Evolutionary conservation across 2,888 invertebrate species (phyloP).

Genomic region (Ceratothoa steindachneri): DNA sequence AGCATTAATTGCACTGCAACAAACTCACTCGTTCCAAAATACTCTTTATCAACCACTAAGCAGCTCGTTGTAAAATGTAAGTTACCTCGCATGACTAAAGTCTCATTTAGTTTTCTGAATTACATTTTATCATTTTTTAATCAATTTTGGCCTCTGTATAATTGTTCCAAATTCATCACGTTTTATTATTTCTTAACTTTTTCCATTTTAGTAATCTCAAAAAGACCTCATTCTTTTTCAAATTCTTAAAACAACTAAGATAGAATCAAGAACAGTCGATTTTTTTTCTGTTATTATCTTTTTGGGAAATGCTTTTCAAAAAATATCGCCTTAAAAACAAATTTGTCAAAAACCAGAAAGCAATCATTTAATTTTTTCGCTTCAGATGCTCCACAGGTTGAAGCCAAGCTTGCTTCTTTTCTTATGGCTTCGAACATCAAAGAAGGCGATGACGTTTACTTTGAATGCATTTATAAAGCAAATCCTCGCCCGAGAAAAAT

Average conservation of each 20-base stretch:
- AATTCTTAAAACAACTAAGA: too few relatives aligned
- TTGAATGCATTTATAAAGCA: conserved; percentile 31
- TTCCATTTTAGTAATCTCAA: too few relatives aligned
- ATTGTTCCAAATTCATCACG: too few relatives aligned
- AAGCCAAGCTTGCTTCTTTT: conserved; percentile 24
- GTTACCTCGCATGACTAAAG: conserved; percentile 10
- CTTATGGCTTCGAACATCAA: conserved; percentile 35
- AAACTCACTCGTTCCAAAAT: conserved; percentile 25
- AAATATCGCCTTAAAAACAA: too few relatives aligned
- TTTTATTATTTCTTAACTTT: too few relatives aligned
- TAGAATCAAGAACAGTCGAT: too few relatives aligned
- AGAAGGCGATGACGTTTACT: conserved; percentile 38
- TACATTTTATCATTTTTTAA: background rate
- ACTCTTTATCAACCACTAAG: conserved; percentile 2
- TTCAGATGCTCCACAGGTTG: conserved; percentile 30
- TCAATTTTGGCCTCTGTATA: too few relatives aligned
- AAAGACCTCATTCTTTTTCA: too few relatives aligned
- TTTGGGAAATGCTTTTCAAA: too few relatives aligned
- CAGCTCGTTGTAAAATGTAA: conserved; percentile 30
- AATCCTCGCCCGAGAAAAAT: conserved; percentile 24
- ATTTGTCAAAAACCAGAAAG: too few relatives aligned
- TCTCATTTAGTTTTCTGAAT: background rate
- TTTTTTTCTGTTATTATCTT: too few relatives aligned
- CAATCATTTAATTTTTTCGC: too few relatives aligned
- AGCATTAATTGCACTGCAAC: conserved; percentile 33